Base-by-base conservation (phyloP, 2,797 vertebrate genomes). In the Aselliscus stoliczkanus region DNA sequence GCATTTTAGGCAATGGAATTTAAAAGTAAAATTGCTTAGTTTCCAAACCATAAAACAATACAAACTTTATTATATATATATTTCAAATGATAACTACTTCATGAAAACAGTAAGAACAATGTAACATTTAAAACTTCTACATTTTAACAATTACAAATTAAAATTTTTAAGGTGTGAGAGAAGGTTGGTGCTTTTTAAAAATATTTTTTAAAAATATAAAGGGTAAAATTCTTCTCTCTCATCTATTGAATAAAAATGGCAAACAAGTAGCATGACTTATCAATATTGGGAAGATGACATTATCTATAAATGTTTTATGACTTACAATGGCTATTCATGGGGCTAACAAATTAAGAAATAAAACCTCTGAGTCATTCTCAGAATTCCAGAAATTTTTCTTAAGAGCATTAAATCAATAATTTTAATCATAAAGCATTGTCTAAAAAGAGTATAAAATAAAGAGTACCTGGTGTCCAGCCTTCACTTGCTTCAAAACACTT, bases 401-500 rank as follows among this genome's bases (percentile, higher is more conserved):
- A 85, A 85, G 4, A 50, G 27, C 15, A 13, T 42, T 64, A 82
- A 92, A 86, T 37, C 77, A 91, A 58, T 47, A 15, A n/a, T 72
- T 87, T 88, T 94, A 75, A 88, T 70, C 12, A 94, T 80, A 58
- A 90, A 70, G 20, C 5, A 79, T 20, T 20, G 47, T 96, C 54
- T 76, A 25, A 97, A 90, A 44, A 70, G 34, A 97, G 75, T 39
- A 10, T 2, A 44, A 95, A 95, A 84, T 13, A 88, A 94, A 84
- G 29, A 52, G 50, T 98, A 99, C 99, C 99, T 99, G 99, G 97
- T 99, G 99, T 84, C 99, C 99, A 85, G 98, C 99, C 98, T 98
- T 99, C 83, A 99, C 98, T 98, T 99, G 99, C 85, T 99, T 99
- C 98, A 99, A 97, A 73, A 99, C 99, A 96, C 99, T 99, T 97